Evolutionary conservation across 2,113 vertebrate species (phyloP).

Genomic region (Cochlearius cochlearius): DNA sequence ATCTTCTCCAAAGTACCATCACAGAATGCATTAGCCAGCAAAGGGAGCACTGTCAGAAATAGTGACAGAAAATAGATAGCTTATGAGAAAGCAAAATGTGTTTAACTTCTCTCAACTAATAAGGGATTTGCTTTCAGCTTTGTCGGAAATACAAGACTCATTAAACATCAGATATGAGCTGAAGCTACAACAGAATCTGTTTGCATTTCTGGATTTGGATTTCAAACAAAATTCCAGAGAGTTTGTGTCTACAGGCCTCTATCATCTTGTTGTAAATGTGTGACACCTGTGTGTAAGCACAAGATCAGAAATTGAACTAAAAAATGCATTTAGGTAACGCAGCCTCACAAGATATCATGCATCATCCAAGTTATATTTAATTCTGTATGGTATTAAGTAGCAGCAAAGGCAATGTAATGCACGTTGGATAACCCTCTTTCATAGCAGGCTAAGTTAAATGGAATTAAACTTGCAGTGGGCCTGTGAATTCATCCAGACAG

Average conservation of each 20-base stretch:
- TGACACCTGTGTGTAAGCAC: background rate
- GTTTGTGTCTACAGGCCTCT: background rate
- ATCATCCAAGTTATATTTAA: background rate
- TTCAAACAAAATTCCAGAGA: background rate
- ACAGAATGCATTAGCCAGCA: background rate
- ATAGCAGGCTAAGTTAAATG: background rate
- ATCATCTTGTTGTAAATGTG: background rate
- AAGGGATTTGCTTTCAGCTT: background rate
- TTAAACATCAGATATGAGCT: background rate
- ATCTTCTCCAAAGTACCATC: background rate
- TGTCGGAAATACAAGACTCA: background rate
- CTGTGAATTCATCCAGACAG: background rate
- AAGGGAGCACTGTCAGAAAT: background rate
- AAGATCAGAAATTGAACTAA: background rate
- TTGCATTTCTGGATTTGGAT: background rate
- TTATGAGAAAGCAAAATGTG: background rate
- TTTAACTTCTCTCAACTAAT: background rate
- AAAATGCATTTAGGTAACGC: background rate
- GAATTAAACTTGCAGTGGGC: background rate
- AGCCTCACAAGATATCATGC: background rate
- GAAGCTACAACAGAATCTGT: background rate
- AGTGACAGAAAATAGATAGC: background rate
- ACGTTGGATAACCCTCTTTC: background rate
- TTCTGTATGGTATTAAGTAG: background rate
- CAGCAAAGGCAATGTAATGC: background rate